Evolutionary conservation across 2,888 invertebrate species (phyloP), one percentile per base, ranked within the genome.

Genomic region (Watsonalla binaria): DNA sequence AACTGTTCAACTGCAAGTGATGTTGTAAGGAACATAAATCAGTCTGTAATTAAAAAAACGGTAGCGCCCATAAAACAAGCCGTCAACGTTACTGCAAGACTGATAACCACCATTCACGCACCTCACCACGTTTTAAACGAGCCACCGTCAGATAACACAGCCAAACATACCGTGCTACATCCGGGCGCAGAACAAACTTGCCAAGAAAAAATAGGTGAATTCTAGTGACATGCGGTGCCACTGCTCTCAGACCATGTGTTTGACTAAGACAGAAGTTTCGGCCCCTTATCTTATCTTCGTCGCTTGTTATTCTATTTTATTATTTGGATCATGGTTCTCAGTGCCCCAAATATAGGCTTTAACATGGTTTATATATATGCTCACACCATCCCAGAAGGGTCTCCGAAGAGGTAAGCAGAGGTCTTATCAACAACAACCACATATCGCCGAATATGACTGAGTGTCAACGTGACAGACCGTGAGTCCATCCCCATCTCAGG

Each of bases 41-140:
- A 68, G 63, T 61, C 59, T 57, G 56, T 68, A 63, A 61, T 62
- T 62, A 62, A 53, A 55, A 59, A 70, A 78, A 80, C 84, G 75
- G 87, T 85, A 83, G 87, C 82, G 49, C 53, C 70, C 71, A 76
- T 85, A 84, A 85, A 82, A 66, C 66, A 75, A 74, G 68, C 66
- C 70, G 81, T 76, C 80, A 78, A 73, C 59, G 59, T 68, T 82
- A 79, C 79, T 77, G 80, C 72, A 51, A 51, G 54, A 51, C 57
- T 80, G 86, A 85, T 86, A 86, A 85, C 76, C 74, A 71, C 76
- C 82, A 82, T 84, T 85, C 82, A 84, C 79, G 73, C 75, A 69
- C 59, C 63, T 60, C 56, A 59, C 56, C 42, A 57, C 62, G 65
- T 66, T 70, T 68, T 63, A 69, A 75, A 67, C 73, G 72, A 69